A percentile compares a stretch with the other conserved stretches of the same genome.
phyloP scores from a whole-genome alignment of 2,113 vertebrate genomes.

The Cyrtonyx montezumae region DNA sequence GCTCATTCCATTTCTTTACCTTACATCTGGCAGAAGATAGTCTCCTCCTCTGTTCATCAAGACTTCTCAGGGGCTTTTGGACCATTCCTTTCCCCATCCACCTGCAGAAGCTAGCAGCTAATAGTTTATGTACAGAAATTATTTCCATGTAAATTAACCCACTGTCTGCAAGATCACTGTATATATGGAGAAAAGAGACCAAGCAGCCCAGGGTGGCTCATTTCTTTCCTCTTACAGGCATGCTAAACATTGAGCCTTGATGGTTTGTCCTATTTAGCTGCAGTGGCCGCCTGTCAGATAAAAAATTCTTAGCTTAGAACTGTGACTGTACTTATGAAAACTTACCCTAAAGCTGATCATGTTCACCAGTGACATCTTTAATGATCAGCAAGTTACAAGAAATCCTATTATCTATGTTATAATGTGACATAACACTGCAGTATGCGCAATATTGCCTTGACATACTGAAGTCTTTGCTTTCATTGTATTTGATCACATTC shows the following conservation, averaged over 20 bases:
- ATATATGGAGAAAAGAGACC: neutral
- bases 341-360: neutral
- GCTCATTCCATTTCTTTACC: neutral
- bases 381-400: neutral
- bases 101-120: neutral
- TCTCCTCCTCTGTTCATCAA: neutral
- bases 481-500: neutral
- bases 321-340: neutral
- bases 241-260: rapidly evolving
- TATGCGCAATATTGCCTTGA: neutral
- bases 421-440: neutral
- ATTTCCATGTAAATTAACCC: neutral
- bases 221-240: neutral
- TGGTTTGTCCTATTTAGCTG: neutral
- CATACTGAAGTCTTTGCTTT: neutral
- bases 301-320: neutral
- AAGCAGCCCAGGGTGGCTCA: neutral
- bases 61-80: neutral
- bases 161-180: neutral
- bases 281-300: neutral
- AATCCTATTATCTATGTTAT: neutral
- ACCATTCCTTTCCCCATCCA: neutral
- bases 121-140: neutral
- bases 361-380: neutral
- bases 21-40: neutral